Evolutionary conservation across 2,797 vertebrate genomes (phyloP).

Genomic region (Poecilia velifera): DNA sequence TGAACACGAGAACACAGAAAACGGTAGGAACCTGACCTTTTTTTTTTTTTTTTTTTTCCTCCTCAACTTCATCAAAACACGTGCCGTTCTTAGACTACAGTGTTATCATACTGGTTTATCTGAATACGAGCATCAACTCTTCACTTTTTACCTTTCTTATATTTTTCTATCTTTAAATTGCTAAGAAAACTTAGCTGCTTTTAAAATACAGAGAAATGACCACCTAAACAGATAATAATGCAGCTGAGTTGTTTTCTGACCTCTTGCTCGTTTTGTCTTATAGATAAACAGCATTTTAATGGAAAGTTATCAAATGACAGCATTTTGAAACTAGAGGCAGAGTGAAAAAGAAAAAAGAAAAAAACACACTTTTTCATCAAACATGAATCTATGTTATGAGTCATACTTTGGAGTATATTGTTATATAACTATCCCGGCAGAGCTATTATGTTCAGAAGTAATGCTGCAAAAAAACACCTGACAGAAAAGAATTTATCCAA

Average conservation of each 20-base stretch:
- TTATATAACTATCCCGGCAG: not conserved
- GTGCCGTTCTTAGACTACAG: not conserved
- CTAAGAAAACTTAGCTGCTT: constrained; percentile 1
- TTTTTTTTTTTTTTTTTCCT: not conserved
- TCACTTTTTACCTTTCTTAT: constrained; percentile 26
- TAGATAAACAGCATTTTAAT: not conserved
- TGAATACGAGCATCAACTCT: constrained; percentile 12
- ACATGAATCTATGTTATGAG: not conserved
- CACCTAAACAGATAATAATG: not conserved
- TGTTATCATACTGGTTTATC: constrained; percentile 6
- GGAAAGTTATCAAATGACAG: not conserved
- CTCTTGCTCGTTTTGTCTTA: not conserved
- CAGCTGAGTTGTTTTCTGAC: not conserved
- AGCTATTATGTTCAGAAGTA: not conserved
- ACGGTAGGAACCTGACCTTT: constrained; percentile 78
- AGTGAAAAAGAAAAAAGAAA: not conserved
- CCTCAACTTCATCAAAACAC: not conserved
- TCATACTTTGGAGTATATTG: not conserved
- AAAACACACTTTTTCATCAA: not conserved
- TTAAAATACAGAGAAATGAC: constrained; percentile 9
- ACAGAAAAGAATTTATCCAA: not conserved
- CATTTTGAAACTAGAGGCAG: not conserved
- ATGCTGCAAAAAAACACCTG: not conserved
- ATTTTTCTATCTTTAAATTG: constrained; percentile 2
- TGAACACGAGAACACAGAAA: constrained; percentile 96